Conservation (phyloP, 2,113 vertebrate species). For the Pseudopodoces humilis region DNA sequence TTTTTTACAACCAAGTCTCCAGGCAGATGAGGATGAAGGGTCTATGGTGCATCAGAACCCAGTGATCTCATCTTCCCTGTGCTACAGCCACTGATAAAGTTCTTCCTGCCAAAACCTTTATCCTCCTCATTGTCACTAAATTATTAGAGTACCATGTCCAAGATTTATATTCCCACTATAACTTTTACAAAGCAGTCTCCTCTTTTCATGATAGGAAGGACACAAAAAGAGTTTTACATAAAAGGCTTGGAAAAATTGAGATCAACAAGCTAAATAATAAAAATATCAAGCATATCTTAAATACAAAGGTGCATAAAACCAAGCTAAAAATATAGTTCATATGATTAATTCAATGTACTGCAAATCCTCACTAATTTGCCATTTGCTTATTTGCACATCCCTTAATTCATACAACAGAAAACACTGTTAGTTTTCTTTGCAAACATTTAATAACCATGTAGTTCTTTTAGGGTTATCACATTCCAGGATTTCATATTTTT, state of each 20-base stretch:
- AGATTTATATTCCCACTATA: background rate
- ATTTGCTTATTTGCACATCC: background rate
- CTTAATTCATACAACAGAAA: background rate
- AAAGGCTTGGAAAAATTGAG: conserved; percentile 9
- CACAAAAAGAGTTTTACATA: background rate
- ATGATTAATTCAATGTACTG: background rate
- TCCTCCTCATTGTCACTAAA: background rate
- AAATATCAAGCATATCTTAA: background rate
- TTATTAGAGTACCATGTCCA: background rate
- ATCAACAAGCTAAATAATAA: background rate
- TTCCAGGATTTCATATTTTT: background rate
- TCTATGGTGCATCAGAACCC: background rate
- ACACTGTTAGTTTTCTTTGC: background rate
- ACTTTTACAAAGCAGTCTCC: background rate
- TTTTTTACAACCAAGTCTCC: background rate
- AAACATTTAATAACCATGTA: background rate
- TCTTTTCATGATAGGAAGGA: background rate
- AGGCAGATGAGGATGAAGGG: conserved; percentile 20
- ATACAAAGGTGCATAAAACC: background rate
- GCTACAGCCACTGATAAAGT: background rate
- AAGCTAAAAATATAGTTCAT: background rate
- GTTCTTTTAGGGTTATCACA: background rate
- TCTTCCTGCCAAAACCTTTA: background rate
- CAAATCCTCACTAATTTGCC: background rate
- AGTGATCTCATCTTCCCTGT: background rate